Evolutionary conservation across 2,888 invertebrate genomes (phyloP), one percentile per base, ranked within the genome.

Genomic region (Nephrocerus scutellatus): DNA sequence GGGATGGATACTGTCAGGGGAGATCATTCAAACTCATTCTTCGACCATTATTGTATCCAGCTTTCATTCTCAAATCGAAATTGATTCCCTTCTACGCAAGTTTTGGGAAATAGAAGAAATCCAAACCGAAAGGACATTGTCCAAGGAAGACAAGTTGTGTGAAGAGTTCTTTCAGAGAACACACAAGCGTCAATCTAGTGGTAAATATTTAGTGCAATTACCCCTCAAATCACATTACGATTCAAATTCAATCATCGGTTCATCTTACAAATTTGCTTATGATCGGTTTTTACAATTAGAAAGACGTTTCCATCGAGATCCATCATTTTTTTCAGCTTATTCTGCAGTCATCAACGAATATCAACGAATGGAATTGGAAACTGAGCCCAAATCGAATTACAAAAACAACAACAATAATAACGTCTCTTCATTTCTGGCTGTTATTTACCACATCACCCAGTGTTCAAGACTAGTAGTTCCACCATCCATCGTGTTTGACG

Each of bases 401-500:
- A 41, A n/a, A 13, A 13, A n/a, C n/a, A n/a, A n/a, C 12, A n/a
- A 13, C 28, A n/a, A 6, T 5, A 22, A 23, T 12, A 15, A 12
- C 10, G 23, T 23, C 16, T n/a, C n/a, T n/a, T n/a, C n/a, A n/a
- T n/a, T n/a, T n/a, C n/a, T n/a, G 33, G 34, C 18, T 38, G 42
- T 30, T 42, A 42, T 13, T 35, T 36, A 1, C 39, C 39, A 9
- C 39, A 39, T 13, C 36, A 39, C 12, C 39, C 28, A n/a, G 30
- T 41, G 5, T 13, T 36, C 6, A 36, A 32, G 19, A 26, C 30
- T 15, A 16, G 30, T 8, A 21, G 32, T 9, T 24, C 30, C 22
- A 43, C 22, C 20, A 39, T 32, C n/a, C 2, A 35, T 46, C 4
- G 43, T 47, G 2, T 45, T 45, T 20, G 41, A 47, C 21, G 45